Percentiles rank a stretch among this genome's conserved stretches.
Conservation (phyloP, 2,888 invertebrate species). For the Aphodius sticticus region DNA sequence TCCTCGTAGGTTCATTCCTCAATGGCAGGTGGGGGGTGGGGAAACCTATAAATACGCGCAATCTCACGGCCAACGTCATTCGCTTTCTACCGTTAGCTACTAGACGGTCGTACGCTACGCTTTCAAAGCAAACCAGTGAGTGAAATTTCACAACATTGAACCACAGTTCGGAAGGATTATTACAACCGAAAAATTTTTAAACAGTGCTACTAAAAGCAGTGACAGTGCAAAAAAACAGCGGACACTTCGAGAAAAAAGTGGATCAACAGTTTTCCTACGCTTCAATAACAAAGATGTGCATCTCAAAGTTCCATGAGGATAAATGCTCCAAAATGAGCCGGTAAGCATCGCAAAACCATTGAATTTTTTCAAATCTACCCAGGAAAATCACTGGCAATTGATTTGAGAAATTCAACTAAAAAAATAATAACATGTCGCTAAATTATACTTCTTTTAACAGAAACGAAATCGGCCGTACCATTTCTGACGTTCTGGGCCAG, state of each 20-base stretch:
- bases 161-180: background rate
- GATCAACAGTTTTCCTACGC: slow-evolving; percentile 30
- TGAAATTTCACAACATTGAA: slow-evolving; percentile 4
- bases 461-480: slow-evolving; percentile 63
- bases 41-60: slow-evolving; percentile 22
- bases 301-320: slow-evolving; percentile 47
- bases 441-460: slow-evolving; percentile 50
- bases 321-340: slow-evolving; percentile 56
- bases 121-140: background rate
- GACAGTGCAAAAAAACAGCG: background rate
- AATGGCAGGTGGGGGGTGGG: background rate
- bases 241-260: slow-evolving; percentile 26
- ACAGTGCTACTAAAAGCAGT: background rate
- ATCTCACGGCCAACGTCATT: background rate
- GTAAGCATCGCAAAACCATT: slow-evolving; percentile 42
- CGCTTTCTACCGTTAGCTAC: background rate
- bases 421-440: slow-evolving; percentile 17
- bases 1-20: slow-evolving; percentile 35
- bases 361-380: no score
- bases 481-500: slow-evolving; percentile 64
- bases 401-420: background rate
- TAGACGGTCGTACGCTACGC: background rate
- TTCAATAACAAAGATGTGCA: slow-evolving; percentile 46
- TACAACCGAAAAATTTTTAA: background rate
- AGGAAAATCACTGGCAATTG: no score